These are phyloP conservation scores for Choloepus didactylus DNA, from an alignment of 2,797 vertebrate species.

Conservation along the genomic window DNA sequence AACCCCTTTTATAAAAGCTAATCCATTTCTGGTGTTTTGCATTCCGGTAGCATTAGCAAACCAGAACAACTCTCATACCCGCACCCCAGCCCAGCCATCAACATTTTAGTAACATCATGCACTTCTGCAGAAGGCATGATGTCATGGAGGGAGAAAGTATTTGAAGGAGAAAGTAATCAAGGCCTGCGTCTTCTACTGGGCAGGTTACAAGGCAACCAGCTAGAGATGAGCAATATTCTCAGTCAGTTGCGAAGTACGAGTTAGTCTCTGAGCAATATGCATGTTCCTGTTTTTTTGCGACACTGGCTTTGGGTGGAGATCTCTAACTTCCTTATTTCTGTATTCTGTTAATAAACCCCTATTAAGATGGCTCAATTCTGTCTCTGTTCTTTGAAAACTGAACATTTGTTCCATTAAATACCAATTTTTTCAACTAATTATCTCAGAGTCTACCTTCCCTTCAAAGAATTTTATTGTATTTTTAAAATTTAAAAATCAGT, in stretches of 20 bases:
- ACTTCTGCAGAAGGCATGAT: too few relatives aligned
- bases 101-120: not conserved
- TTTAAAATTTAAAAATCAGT: not conserved
- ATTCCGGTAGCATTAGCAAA: too few relatives aligned
- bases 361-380: not conserved
- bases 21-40: too few relatives aligned
- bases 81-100: not conserved
- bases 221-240: not conserved
- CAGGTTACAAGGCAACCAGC: not conserved
- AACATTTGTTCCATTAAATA: slow-evolving; percentile 1
- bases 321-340: slow-evolving; percentile 24
- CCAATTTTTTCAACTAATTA: not conserved
- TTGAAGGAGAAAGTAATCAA: not conserved
- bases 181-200: fast-evolving
- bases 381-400: slow-evolving; percentile 24
- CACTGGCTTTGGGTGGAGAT: not conserved
- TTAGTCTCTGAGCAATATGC: not conserved
- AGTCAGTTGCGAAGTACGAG: not conserved
- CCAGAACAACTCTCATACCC: too few relatives aligned
- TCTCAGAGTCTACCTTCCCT: not conserved
- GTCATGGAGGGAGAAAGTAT: not conserved
- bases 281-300: slow-evolving; percentile 12
- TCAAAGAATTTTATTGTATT: not conserved
- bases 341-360: slow-evolving; percentile 28
- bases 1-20: too few relatives aligned